phyloP scores from a whole-genome alignment of 2,113 vertebrate species.

The Ageneiosus marmoratus region DNA sequence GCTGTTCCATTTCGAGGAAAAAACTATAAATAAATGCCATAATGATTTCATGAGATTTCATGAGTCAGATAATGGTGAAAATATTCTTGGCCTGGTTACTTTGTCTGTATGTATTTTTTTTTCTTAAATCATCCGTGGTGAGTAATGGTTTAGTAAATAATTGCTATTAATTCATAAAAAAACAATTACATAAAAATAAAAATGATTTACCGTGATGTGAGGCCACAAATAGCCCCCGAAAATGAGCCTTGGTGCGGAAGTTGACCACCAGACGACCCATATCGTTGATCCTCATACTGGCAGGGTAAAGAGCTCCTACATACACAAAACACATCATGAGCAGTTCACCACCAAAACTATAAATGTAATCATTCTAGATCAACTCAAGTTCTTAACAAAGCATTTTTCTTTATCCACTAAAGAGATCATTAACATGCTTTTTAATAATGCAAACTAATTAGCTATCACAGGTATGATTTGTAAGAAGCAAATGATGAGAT shows the following conservation, averaged over 20 bases:
- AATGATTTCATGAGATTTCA: background rate
- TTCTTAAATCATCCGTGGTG: background rate
- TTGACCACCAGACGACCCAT: slow-evolving; percentile 90
- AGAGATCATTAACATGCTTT: background rate
- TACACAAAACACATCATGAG: background rate
- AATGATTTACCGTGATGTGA: slow-evolving; percentile 80
- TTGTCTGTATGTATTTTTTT: background rate
- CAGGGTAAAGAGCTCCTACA: slow-evolving; percentile 88
- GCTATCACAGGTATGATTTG: background rate
- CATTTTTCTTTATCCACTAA: no score
- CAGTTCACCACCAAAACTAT: background rate
- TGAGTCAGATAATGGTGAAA: background rate
- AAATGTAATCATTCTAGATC: background rate
- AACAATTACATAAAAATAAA: background rate
- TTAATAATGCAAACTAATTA: background rate
- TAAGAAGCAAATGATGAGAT: background rate
- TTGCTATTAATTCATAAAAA: background rate
- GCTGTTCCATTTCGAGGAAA: background rate
- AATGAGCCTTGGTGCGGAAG: slow-evolving; percentile 89
- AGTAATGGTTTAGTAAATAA: background rate
- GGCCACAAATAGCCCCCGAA: slow-evolving; percentile 87
- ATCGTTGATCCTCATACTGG: slow-evolving; percentile 89
- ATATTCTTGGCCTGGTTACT: background rate
- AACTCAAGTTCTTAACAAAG: background rate
- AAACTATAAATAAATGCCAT: background rate